Evolutionary conservation across 1,140 invertebrate genomes (phyloP).

Genomic region (Trypoxylus dichotomus): DNA sequence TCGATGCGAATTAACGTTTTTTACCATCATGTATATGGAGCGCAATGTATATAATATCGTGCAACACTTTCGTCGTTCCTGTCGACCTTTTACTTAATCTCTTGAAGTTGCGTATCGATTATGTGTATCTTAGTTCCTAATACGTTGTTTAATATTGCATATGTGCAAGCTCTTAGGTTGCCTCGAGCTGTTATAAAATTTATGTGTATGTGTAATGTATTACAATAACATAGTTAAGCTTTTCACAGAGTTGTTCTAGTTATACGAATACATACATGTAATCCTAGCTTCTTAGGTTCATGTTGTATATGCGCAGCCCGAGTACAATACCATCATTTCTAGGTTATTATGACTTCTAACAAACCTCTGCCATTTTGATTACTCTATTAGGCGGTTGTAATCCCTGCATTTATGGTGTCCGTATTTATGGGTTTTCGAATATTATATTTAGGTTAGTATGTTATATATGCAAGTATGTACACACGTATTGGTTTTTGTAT

Average conservation of each 20-base stretch:
- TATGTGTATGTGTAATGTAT: not conserved
- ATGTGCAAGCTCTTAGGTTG: not conserved
- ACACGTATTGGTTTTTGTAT: too few species aligned
- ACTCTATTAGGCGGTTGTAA: not conserved
- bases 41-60: not conserved
- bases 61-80: not conserved
- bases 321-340: not conserved
- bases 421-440: too few species aligned
- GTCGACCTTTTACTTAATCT: constrained; percentile 10
- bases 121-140: not conserved
- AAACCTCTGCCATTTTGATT: not conserved
- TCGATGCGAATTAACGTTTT: too few species aligned
- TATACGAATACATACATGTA: constrained; percentile 1
- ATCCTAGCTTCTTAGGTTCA: not conserved
- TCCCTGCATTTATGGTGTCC: not conserved
- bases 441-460: too few species aligned
- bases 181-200: not conserved
- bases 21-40: too few species aligned
- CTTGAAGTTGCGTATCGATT: not conserved
- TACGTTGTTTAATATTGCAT: constrained; percentile 9
- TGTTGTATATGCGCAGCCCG: not conserved
- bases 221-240: constrained; percentile 4
- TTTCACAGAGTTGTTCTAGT: not conserved
- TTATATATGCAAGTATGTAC: too few species aligned
- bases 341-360: not conserved